phyloP scores from a whole-genome alignment of 1,140 invertebrate species.

The Oedothorax gibbosus region DNA sequence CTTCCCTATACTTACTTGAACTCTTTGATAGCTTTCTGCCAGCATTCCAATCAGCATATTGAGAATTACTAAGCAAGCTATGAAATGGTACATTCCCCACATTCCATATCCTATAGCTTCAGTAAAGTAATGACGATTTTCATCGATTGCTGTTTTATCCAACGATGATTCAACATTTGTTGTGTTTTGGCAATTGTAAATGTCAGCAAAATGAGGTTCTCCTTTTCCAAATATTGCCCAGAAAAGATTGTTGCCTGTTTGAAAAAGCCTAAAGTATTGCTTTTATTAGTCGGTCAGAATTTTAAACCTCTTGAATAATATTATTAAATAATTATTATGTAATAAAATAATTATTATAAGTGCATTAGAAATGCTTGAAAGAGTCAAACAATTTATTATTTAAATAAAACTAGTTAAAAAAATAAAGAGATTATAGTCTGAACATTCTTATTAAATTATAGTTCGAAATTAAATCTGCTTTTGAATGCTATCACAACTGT shows the following conservation, averaged over 20 bases:
- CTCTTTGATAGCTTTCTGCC: constrained; percentile 79
- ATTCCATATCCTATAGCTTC: constrained; percentile 75
- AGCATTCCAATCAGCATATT: constrained; percentile 85
- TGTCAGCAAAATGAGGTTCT: constrained; percentile 75
- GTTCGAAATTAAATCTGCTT: no score
- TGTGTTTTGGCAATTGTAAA: constrained; percentile 66
- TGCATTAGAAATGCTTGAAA: no score
- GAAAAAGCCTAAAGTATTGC: constrained; percentile 70
- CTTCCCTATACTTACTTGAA: constrained; percentile 70
- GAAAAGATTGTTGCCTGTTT: constrained; percentile 78
- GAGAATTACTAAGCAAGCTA: constrained; percentile 78
- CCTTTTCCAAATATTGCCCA: constrained; percentile 82
- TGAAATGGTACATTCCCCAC: constrained; percentile 76
- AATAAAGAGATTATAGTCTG: no score
- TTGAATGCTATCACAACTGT: no score
- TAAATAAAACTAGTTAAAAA: no score
- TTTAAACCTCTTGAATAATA: no score
- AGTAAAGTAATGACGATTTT: constrained; percentile 72
- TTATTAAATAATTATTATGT: no score
- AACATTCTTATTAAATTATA: no score
- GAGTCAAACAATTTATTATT: no score
- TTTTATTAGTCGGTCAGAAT: neutral
- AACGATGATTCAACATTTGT: constrained; percentile 59
- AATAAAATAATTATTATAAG: no score
- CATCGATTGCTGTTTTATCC: constrained; percentile 57